Evolutionary conservation across 2,888 invertebrate species (phyloP).

Genomic region (Stenodera caucasica): DNA sequence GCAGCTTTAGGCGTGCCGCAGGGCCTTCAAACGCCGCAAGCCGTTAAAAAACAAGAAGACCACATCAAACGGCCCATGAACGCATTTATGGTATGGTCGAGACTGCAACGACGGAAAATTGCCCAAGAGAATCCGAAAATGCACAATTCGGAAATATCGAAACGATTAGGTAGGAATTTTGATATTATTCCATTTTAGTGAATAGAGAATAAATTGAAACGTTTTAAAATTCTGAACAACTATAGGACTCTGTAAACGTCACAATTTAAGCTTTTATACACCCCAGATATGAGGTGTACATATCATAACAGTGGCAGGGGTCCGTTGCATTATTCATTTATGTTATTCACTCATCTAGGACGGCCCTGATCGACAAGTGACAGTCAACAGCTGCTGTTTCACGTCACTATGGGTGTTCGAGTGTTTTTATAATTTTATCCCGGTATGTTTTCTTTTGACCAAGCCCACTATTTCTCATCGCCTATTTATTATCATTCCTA

Average conservation of each 20-base stretch:
- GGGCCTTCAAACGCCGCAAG: constrained; percentile 58
- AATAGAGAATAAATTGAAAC: no score
- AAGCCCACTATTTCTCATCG: constrained; percentile 11
- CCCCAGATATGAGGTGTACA: constrained; percentile 54
- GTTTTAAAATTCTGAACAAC: no score
- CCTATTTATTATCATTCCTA: constrained; percentile 1
- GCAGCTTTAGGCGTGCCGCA: constrained; percentile 63
- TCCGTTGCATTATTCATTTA: constrained; percentile 52
- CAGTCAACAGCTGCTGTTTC: constrained; percentile 56
- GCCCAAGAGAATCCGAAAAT: constrained; percentile 98
- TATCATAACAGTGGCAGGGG: constrained; percentile 53
- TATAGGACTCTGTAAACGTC: constrained; percentile 56
- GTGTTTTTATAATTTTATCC: constrained; percentile 47
- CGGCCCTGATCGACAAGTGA: constrained; percentile 55
- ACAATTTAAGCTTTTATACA: constrained; percentile 53
- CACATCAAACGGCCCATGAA: constrained; percentile 98
- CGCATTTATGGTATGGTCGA: constrained; percentile 98
- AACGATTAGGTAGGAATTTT: constrained; percentile 77
- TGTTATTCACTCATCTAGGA: constrained; percentile 51
- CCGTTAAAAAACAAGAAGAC: constrained; percentile 71
- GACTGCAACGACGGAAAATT: constrained; percentile 89
- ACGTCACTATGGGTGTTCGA: constrained; percentile 49
- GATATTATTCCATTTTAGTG: no score
- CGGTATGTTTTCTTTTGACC: constrained; percentile 19
- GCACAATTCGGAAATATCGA: constrained; percentile 97